Percentiles rank a stretch among this genome's conserved stretches.
These are phyloP conservation scores for Dinomys branickii DNA, from an alignment of 2,113 vertebrate genomes.

Conservation along the genomic window DNA sequence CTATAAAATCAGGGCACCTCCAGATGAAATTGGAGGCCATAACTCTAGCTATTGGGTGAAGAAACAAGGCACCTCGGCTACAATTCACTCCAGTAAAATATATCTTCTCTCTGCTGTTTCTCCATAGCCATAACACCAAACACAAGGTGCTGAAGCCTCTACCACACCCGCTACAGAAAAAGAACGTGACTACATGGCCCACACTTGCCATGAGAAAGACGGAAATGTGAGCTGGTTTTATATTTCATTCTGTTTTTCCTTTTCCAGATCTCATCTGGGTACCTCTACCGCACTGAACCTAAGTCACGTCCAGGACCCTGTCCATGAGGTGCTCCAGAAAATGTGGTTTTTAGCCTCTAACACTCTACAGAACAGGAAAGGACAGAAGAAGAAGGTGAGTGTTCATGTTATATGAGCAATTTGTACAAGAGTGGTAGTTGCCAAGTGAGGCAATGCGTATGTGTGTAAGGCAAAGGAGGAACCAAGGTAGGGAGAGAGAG, in stretches of 20 bases:
- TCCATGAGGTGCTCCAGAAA: not conserved
- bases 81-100: not conserved
- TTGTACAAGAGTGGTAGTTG: not conserved
- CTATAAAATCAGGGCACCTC: not conserved
- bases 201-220: not conserved
- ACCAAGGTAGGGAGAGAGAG: not conserved
- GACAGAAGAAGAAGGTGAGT: not conserved
- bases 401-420: no score
- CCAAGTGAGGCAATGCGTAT: not conserved
- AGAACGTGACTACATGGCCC: not conserved
- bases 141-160: not conserved
- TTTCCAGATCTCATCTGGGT: not conserved
- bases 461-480: not conserved
- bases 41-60: not conserved
- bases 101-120: not conserved
- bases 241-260: not conserved
- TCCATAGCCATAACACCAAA: not conserved
- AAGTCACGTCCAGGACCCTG: not conserved
- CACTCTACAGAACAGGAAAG: not conserved
- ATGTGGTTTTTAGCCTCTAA: not conserved
- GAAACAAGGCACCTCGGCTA: not conserved
- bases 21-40: not conserved
- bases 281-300: not conserved
- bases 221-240: not conserved
- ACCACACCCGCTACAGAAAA: not conserved